Evolutionary conservation across 2,113 vertebrate genomes (phyloP).

Genomic region (Dicrurus megarhynchus): DNA sequence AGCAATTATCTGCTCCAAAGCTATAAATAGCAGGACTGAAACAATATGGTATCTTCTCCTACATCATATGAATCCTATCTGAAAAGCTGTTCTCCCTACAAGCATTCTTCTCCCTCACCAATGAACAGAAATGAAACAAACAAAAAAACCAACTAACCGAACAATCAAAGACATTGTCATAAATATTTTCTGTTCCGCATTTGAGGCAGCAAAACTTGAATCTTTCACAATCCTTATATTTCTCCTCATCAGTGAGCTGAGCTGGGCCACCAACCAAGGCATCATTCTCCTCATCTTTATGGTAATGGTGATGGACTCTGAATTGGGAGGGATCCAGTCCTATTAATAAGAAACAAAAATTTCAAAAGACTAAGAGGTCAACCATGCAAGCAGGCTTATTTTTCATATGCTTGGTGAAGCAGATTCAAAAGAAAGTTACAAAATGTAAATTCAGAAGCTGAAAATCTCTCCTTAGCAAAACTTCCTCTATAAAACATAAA

Average conservation of each 20-base stretch:
- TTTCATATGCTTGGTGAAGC: constrained; percentile 44
- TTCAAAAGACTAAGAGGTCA: constrained; percentile 59
- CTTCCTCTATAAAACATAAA: constrained; percentile 5
- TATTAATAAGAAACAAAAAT: constrained; percentile 74
- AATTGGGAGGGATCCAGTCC: constrained; percentile 94
- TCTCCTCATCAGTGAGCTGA: constrained; percentile 94
- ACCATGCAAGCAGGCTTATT: constrained; percentile 54
- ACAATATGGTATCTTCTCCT: constrained; percentile 26
- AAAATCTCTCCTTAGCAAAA: constrained; percentile 38
- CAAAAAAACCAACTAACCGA: constrained; percentile 79
- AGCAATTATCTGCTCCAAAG: constrained; percentile 21
- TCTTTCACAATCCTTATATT: constrained; percentile 90
- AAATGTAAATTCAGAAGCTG: constrained; percentile 44
- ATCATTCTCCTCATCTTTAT: constrained; percentile 91
- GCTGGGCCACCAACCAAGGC: constrained; percentile 83
- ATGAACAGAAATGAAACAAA: background rate
- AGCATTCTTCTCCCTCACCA: background rate
- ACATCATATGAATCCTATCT: background rate
- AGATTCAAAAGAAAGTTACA: constrained; percentile 54
- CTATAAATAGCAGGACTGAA: constrained; percentile 10
- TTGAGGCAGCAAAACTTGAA: constrained; percentile 89
- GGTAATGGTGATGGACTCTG: constrained; percentile 85
- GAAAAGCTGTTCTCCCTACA: background rate
- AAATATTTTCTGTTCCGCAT: constrained; percentile 91
- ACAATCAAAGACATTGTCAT: constrained; percentile 89